Conservation (phyloP, 2,113 vertebrate genomes). For the Eptesicus fuscus region DNA sequence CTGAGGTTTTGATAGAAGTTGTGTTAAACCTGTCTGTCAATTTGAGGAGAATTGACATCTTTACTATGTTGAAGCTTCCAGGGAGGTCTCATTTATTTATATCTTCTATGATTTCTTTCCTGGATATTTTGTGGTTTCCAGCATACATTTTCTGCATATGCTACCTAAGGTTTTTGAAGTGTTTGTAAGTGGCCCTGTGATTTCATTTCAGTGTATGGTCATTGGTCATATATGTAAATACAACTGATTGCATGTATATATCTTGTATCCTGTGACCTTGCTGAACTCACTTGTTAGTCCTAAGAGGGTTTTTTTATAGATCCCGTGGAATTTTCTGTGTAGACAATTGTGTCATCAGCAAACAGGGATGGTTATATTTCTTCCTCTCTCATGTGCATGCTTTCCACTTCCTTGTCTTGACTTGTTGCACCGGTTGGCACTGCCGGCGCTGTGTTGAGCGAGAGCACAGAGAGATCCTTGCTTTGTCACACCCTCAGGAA, state of each 20-base stretch:
- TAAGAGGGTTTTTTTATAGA: not conserved
- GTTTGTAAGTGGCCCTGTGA: not conserved
- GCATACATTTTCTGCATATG: no score
- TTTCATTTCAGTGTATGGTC: not conserved
- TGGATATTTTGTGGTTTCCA: not conserved
- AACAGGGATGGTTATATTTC: not conserved
- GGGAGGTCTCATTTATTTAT: not conserved
- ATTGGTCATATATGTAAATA: not conserved
- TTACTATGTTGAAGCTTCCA: not conserved
- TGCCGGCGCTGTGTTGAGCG: fast-evolving
- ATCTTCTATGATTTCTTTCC: not conserved
- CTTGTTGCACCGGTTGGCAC: not conserved
- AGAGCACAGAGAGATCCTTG: not conserved
- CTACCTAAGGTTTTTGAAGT: not conserved
- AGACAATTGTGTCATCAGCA: not conserved
- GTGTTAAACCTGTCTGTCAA: not conserved
- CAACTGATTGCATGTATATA: not conserved
- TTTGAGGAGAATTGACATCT: not conserved
- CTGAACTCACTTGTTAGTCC: not conserved
- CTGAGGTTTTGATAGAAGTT: not conserved
- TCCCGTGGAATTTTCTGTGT: not conserved
- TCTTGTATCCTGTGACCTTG: not conserved
- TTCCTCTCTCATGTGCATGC: not conserved
- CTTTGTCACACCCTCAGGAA: not conserved
- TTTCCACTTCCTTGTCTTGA: not conserved